Conservation (phyloP, 2,888 invertebrate species). For the Cataglyphis livida region DNA sequence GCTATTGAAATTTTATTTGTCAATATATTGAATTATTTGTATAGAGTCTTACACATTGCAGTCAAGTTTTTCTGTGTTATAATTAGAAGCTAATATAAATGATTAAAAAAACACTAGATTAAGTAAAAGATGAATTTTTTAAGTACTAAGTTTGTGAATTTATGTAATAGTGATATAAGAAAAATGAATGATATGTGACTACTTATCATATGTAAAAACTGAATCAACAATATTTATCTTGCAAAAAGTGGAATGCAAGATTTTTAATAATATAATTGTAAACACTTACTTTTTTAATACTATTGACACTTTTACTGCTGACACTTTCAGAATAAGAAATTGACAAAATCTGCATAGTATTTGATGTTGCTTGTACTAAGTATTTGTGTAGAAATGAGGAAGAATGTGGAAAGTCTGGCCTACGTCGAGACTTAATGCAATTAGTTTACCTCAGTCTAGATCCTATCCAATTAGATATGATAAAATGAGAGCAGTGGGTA, state of each 20-base stretch:
- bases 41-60: neutral
- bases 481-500: constrained; percentile 83
- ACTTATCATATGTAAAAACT: neutral
- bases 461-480: constrained; percentile 83
- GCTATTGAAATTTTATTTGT: neutral
- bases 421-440: constrained; percentile 77
- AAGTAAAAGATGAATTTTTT: neutral
- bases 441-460: constrained; percentile 83
- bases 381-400: constrained; percentile 13
- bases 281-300: constrained; percentile 10
- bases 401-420: constrained; percentile 32
- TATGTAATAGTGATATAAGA: neutral
- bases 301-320: neutral
- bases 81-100: neutral
- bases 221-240: neutral
- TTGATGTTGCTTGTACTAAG: neutral
- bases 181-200: neutral
- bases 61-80: neutral
- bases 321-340: neutral
- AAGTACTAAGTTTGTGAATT: neutral
- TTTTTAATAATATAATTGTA: neutral
- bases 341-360: neutral
- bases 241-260: neutral
- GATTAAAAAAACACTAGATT: neutral
- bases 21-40: neutral